Percentiles rank a stretch among this genome's conserved stretches.
Evolutionary conservation across 2,113 vertebrate genomes (phyloP).

Genomic region (Sphyrna mokarran): DNA sequence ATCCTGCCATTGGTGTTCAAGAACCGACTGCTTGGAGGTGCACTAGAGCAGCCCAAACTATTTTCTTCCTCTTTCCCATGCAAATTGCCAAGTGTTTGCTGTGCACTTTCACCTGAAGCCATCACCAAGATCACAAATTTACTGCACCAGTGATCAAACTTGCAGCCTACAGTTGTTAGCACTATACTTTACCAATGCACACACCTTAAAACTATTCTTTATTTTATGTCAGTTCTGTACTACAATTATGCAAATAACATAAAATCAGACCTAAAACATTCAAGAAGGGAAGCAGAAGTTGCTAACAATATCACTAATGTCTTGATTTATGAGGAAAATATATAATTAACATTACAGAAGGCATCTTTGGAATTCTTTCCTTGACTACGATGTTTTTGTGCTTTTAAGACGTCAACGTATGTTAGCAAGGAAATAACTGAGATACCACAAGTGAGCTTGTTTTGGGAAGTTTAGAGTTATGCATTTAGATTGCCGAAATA

Average conservation of each 20-base stretch:
- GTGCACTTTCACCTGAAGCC: background rate
- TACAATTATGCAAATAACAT: background rate
- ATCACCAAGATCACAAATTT: background rate
- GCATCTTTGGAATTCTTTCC: constrained; percentile 9
- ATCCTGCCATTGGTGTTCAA: background rate
- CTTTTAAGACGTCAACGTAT: background rate
- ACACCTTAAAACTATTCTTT: background rate
- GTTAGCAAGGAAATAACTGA: constrained; percentile 29
- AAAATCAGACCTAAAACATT: background rate
- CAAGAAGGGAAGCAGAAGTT: background rate
- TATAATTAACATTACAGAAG: background rate
- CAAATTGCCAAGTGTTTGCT: background rate
- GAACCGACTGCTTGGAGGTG: background rate
- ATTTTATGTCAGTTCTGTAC: background rate
- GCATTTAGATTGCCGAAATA: background rate
- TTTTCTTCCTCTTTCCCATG: background rate
- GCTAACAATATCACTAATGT: background rate
- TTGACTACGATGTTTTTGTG: background rate
- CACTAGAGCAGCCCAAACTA: background rate
- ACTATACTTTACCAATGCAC: background rate
- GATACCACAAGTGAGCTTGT: background rate
- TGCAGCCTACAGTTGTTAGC: background rate
- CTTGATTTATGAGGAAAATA: constrained; percentile 20
- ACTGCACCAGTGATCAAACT: background rate
- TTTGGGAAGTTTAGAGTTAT: constrained; percentile 5